Base-by-base conservation (phyloP, 2,113 vertebrate species). In the Oxyura jamaicensis region DNA sequence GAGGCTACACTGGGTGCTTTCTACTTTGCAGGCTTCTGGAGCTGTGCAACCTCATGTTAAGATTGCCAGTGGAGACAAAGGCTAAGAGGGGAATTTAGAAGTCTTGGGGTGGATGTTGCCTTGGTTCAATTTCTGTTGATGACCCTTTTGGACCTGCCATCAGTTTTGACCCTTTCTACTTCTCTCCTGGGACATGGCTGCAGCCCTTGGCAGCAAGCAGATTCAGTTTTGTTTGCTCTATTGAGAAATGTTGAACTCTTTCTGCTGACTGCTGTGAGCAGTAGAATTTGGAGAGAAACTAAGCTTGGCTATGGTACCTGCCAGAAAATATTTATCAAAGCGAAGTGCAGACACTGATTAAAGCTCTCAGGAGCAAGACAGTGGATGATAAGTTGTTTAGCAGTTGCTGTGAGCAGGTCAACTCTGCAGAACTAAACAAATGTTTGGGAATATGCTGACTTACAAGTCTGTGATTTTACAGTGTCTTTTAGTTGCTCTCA, bases 41-140 rank as follows among this genome's bases (percentile, higher is more conserved):
- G 48, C 6, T 33, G 42, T 33, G 20, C 6, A 66, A 21, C 11
- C 39, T 1, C 6, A 33, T 0, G 0, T 31, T 36, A 41, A 3
- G 3, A 19, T 4, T 80, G 39, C 11, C 44, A 83, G 0, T 1
- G 31, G 13, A 50, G 13, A 42, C 5, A 69, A 46, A 73, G 21
- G 3, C 25, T 55, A 28, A 31, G 28, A 48, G 10, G 10, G 6
- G 3, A 46, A 28, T 28, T 26, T 9, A 53, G 19, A 90, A 73
- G 19, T 68, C 25, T 11, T 25, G 39, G 35, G 31, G 2, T 39
- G 4, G 23, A 74, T 35, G 4, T 16, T 39, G 0, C 5, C 33
- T 6, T 93, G 12, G 4, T 44, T 23, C 2, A 0, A 0, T 41
- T 81, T 81, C 44, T 78, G 11, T 22, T 62, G 26, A 4, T 33